phyloP scores from a whole-genome alignment of 1,140 invertebrate genomes.

The Pseudomyrmex flavicornis region DNA sequence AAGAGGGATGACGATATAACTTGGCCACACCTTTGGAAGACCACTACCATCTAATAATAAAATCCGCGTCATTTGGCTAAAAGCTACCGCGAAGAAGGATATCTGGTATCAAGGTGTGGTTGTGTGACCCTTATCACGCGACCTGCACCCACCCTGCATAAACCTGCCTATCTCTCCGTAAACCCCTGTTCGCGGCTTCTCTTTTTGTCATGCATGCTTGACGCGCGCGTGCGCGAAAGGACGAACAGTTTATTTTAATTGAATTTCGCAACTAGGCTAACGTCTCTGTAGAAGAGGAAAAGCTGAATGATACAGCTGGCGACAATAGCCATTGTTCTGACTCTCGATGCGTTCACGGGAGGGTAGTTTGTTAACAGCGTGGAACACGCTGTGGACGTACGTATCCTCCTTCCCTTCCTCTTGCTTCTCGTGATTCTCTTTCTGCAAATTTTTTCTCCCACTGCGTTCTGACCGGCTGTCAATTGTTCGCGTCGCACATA shows the following conservation, averaged over 20 bases:
- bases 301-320: slow-evolving; percentile 71
- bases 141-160: slow-evolving; percentile 69
- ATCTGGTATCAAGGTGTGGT: slow-evolving; percentile 82
- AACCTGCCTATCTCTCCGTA: slow-evolving; percentile 19
- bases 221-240: slow-evolving; percentile 21
- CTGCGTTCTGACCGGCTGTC: background rate
- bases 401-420: background rate
- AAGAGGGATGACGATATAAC: slow-evolving; percentile 35
- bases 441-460: background rate
- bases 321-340: slow-evolving; percentile 80
- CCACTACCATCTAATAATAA: slow-evolving; percentile 78
- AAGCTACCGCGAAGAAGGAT: slow-evolving; percentile 77
- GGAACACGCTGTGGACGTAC: slow-evolving; percentile 12
- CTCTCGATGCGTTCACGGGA: slow-evolving; percentile 38
- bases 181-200: background rate
- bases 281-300: slow-evolving; percentile 77
- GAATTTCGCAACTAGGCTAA: slow-evolving; percentile 83
- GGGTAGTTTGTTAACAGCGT: slow-evolving; percentile 54
- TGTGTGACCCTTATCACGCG: slow-evolving; percentile 80
- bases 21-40: slow-evolving; percentile 73
- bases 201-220: slow-evolving; percentile 3
- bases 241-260: slow-evolving; percentile 81
- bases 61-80: slow-evolving; percentile 84
- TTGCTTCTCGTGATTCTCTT: slow-evolving; percentile 10
- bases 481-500: background rate